Percentiles rank a stretch among this genome's conserved stretches.
Evolutionary conservation across 2,113 vertebrate genomes (phyloP).

Genomic region (Pedetes capensis): DNA sequence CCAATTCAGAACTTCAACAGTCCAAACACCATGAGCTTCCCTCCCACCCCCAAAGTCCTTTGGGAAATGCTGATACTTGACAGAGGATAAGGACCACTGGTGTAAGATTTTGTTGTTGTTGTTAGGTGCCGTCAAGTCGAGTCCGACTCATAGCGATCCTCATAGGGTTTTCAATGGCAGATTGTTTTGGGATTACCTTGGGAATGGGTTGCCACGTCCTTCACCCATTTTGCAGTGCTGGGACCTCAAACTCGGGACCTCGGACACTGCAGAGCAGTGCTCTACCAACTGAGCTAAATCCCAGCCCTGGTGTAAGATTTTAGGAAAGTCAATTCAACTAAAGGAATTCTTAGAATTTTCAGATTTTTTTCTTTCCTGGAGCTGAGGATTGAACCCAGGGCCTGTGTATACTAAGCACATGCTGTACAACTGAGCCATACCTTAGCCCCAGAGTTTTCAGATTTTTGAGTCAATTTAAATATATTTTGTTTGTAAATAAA

Average conservation of each 20-base stretch:
- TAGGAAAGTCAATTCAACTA: not conserved
- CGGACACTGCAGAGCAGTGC: too few species aligned
- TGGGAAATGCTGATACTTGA: not conserved
- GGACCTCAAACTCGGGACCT: too few species aligned
- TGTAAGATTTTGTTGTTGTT: too few species aligned
- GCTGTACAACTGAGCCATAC: not conserved
- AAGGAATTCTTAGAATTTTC: constrained; percentile 3
- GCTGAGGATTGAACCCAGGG: too few species aligned
- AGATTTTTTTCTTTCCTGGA: not conserved
- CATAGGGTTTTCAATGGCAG: too few species aligned
- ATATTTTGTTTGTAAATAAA: not conserved
- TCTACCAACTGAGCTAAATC: too few species aligned
- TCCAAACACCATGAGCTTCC: not conserved
- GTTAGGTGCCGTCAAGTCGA: too few species aligned
- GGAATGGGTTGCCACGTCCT: too few species aligned
- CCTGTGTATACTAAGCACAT: not conserved
- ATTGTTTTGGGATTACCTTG: too few species aligned
- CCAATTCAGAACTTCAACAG: not conserved
- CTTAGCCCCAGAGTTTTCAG: not conserved
- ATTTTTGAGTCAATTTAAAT: not conserved
- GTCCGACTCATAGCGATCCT: too few species aligned
- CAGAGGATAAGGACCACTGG: not conserved
- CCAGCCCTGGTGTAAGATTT: not conserved
- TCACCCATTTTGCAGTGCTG: too few species aligned
- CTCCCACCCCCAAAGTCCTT: too few species aligned